A percentile compares a stretch with the other conserved stretches of the same genome.
phyloP scores from a whole-genome alignment of 1,140 invertebrate species.

The Ladona fulva region DNA sequence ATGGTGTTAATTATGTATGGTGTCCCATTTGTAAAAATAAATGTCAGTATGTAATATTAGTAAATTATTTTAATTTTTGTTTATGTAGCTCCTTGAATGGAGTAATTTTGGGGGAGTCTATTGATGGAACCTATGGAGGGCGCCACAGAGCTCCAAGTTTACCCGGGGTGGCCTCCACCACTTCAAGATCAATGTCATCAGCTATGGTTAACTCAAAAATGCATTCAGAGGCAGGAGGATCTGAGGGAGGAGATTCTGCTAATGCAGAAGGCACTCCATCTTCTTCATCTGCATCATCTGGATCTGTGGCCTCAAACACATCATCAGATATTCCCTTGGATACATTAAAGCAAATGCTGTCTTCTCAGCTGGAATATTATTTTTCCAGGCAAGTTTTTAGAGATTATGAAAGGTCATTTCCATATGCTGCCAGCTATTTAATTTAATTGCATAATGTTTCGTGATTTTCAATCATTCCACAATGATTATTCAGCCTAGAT shows the following conservation, averaged over 20 bases:
- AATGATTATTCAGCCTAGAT: no score
- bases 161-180: neutral
- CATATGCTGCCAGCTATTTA: no score
- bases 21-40: no score
- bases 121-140: constrained; percentile 9
- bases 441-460: no score
- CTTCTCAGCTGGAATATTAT: constrained; percentile 79
- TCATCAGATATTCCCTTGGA: constrained; percentile 37
- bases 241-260: neutral
- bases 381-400: constrained; percentile 60
- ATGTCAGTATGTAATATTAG: no score
- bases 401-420: no score
- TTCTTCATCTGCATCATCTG: constrained; percentile 28
- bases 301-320: constrained; percentile 25
- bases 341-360: constrained; percentile 48
- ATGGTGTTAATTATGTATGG: no score
- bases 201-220: neutral
- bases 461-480: no score
- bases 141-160: neutral
- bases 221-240: neutral
- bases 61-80: constrained; percentile 10
- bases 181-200: neutral
- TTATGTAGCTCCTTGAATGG: constrained; percentile 32
- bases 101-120: constrained; percentile 22
- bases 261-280: neutral